Percentiles rank a stretch among this genome's conserved stretches.
Conservation (phyloP, 1,140 invertebrate genomes). For the Leptinotarsa defecta region DNA sequence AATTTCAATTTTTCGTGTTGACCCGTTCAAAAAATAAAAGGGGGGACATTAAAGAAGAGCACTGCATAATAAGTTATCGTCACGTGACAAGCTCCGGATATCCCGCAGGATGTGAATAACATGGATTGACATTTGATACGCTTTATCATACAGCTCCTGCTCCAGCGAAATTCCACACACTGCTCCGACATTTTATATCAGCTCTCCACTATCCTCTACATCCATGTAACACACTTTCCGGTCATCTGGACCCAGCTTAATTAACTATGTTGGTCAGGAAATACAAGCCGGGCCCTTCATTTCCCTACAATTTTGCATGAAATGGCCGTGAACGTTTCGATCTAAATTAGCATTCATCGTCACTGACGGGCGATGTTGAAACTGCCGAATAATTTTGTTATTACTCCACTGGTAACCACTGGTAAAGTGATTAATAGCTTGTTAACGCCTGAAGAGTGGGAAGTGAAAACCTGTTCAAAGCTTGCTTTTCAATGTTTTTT, state of each 20-base stretch:
- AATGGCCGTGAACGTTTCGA: not conserved
- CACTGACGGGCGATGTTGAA: not conserved
- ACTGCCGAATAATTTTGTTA: not conserved
- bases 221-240: not conserved
- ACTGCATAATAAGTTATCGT: not conserved
- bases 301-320: conserved; percentile 1
- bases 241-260: not conserved
- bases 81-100: not conserved
- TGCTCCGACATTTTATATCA: not conserved
- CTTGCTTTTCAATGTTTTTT: too few relatives aligned
- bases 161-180: not conserved
- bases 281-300: not conserved
- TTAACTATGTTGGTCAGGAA: not conserved
- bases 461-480: too few relatives aligned
- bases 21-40: too few relatives aligned
- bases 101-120: too few relatives aligned
- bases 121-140: not conserved
- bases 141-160: not conserved
- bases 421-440: not conserved
- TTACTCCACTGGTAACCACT: not conserved
- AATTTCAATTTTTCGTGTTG: too few relatives aligned
- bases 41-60: too few relatives aligned
- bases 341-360: not conserved
- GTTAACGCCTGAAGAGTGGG: not conserved
- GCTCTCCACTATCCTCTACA: not conserved